A percentile compares a stretch with the other conserved stretches of the same genome.
phyloP scores from a whole-genome alignment of 2,888 invertebrate species.

The Drosophila austrosaltans region DNA sequence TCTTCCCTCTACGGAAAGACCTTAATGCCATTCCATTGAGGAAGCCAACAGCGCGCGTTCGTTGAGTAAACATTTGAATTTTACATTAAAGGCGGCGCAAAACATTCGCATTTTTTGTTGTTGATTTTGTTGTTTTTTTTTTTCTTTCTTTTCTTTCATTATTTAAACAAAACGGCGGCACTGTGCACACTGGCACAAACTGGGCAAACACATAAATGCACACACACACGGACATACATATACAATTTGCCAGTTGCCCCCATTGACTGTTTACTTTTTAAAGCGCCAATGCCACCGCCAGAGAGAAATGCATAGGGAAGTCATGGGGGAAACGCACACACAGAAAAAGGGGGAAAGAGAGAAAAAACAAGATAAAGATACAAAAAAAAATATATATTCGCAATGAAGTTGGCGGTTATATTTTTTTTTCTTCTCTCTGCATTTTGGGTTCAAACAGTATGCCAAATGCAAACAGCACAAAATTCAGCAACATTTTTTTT shows the following conservation, averaged over 20 bases:
- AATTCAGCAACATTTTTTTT: slow-evolving; percentile 58
- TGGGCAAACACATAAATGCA: slow-evolving; percentile 63
- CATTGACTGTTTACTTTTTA: slow-evolving; percentile 63
- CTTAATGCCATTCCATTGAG: slow-evolving; percentile 44
- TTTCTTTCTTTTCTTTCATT: slow-evolving; percentile 43
- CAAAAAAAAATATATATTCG: slow-evolving; percentile 40
- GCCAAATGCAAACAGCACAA: slow-evolving; percentile 64
- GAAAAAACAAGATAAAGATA: slow-evolving; percentile 61
- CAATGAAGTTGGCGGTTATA: slow-evolving; percentile 64
- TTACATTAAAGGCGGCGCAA: slow-evolving; percentile 74
- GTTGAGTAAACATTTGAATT: slow-evolving; percentile 76
- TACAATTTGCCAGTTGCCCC: slow-evolving; percentile 25
- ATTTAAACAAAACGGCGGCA: slow-evolving; percentile 77
- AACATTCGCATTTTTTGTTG: slow-evolving; percentile 68
- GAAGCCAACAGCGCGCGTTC: slow-evolving; percentile 60
- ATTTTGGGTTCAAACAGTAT: slow-evolving; percentile 62
- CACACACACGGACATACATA: slow-evolving; percentile 5
- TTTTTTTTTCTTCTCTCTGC: slow-evolving; percentile 37
- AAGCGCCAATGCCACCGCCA: slow-evolving; percentile 68
- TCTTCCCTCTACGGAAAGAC: slow-evolving; percentile 4
- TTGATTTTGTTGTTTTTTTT: slow-evolving; percentile 29
- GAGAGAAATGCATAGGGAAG: neutral
- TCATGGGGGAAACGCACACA: slow-evolving; percentile 18
- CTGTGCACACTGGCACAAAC: slow-evolving; percentile 45
- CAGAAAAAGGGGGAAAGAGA: slow-evolving; percentile 25